Conservation (phyloP, 2,113 vertebrate species). For the Cryptotis parvus region DNA sequence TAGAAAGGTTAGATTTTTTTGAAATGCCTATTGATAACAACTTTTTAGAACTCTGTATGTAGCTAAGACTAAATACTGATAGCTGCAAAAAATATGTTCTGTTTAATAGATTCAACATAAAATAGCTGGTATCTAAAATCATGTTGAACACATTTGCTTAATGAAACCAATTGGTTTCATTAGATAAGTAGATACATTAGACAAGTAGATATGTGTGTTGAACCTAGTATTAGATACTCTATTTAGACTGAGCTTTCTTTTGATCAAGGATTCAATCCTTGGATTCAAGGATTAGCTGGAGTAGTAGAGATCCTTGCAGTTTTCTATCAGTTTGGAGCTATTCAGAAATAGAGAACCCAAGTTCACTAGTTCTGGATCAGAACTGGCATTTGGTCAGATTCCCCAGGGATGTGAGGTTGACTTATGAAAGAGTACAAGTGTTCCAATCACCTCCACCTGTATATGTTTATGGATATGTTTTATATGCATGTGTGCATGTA, state of each 20-base stretch:
- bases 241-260: not conserved
- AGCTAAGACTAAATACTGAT: not conserved
- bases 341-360: not conserved
- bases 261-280: too few species aligned
- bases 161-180: not conserved
- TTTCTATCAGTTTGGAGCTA: too few species aligned
- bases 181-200: not conserved
- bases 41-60: not conserved
- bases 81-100: not conserved
- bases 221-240: not conserved
- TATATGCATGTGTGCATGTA: too few species aligned
- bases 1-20: conserved; percentile 19
- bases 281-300: accelerated
- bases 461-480: not conserved
- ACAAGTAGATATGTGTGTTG: not conserved
- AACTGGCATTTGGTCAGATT: not conserved
- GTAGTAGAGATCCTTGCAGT: not conserved
- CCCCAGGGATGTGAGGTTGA: not conserved
- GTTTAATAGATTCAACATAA: not conserved
- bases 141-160: not conserved
- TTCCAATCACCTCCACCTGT: too few species aligned
- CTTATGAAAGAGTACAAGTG: too few species aligned
- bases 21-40: not conserved
- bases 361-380: not conserved
- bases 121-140: not conserved